Conservation (phyloP, 2,797 vertebrate genomes). For the Thaleichthys pacificus region DNA sequence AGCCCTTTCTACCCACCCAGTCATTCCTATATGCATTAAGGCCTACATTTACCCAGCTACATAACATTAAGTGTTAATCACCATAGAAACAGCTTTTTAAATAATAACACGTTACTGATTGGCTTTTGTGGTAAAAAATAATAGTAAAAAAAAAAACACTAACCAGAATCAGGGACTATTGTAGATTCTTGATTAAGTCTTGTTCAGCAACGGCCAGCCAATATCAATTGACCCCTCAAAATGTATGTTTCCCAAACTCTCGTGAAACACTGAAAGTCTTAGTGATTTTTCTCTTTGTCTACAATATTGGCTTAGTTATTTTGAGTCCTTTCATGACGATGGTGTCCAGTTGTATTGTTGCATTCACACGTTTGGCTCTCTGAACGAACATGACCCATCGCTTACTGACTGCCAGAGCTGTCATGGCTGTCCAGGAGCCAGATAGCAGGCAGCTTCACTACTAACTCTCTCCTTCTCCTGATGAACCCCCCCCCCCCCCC, state of each 20-base stretch:
- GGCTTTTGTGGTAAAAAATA: too few relatives aligned
- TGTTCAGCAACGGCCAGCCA: background rate
- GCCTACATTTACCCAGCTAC: background rate
- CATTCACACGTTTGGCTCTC: too few relatives aligned
- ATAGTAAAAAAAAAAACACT: too few relatives aligned
- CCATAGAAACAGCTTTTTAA: background rate
- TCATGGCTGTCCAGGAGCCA: too few relatives aligned
- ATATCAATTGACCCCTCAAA: background rate
- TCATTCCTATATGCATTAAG: too few relatives aligned
- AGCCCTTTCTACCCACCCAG: background rate
- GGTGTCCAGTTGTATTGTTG: too few relatives aligned
- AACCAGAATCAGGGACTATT: background rate
- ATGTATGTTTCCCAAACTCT: background rate
- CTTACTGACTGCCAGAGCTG: too few relatives aligned
- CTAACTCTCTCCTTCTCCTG: too few relatives aligned
- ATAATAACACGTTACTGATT: too few relatives aligned
- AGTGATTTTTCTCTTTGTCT: background rate
- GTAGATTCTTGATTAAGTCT: background rate
- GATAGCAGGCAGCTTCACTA: too few relatives aligned
- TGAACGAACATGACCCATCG: background rate
- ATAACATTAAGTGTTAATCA: background rate
- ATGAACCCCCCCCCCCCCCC: too few relatives aligned
- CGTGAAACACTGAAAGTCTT: background rate
- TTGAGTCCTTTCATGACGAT: background rate
- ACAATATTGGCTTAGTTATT: background rate